Evolutionary conservation across 2,113 vertebrate genomes (phyloP).

Genomic region (Motacilla alba): DNA sequence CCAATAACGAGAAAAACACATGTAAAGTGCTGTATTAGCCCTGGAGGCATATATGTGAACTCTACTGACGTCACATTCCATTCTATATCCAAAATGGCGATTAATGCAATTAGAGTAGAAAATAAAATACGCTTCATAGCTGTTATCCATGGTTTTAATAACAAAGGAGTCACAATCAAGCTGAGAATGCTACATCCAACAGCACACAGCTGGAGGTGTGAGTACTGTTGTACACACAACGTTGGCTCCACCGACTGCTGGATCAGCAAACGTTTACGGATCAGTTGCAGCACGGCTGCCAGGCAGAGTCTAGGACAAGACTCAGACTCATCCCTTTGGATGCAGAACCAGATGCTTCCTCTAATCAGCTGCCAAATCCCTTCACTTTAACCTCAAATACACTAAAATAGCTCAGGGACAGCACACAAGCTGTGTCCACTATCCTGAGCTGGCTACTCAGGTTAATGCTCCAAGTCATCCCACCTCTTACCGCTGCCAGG

Average conservation of each 20-base stretch:
- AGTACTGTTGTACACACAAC: rapidly evolving
- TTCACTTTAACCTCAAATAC: background rate
- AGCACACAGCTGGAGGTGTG: background rate
- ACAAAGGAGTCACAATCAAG: background rate
- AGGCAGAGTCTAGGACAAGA: background rate
- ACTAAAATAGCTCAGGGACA: background rate
- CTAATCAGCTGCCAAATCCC: background rate
- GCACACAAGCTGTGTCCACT: background rate
- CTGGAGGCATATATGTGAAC: background rate
- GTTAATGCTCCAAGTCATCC: background rate
- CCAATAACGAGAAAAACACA: conserved; percentile 14
- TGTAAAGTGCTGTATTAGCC: background rate
- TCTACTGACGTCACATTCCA: background rate
- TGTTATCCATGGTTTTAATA: background rate
- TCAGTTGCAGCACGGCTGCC: background rate
- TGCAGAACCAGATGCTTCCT: conserved; percentile 6
- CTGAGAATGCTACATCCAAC: background rate
- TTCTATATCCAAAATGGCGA: background rate
- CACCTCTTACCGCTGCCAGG: background rate
- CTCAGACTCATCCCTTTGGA: background rate
- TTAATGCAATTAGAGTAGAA: background rate
- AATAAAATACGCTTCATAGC: background rate
- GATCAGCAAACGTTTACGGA: background rate
- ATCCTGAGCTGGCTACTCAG: background rate
- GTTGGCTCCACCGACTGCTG: background rate